A percentile compares a stretch with the other conserved stretches of the same genome.
Conservation (phyloP, 2,888 invertebrate species). For the Kryphioiulus occultus region DNA sequence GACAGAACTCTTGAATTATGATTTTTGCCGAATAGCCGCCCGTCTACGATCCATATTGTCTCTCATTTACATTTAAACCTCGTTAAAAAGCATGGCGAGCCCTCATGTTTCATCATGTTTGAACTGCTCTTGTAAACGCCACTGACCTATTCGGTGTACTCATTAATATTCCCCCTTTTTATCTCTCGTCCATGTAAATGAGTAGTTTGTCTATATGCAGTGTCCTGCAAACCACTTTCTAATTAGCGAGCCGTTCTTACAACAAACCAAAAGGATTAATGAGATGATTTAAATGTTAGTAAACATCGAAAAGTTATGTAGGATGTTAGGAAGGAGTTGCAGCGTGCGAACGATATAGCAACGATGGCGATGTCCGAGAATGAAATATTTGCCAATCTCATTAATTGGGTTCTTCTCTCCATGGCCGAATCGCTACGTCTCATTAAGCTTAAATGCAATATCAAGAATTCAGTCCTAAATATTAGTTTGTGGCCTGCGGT, state of each 20-base stretch:
- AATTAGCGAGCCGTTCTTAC: constrained; percentile 28
- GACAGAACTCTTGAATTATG: background rate
- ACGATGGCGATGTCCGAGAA: background rate
- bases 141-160: background rate
- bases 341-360: background rate
- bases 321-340: background rate
- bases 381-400: constrained; percentile 5
- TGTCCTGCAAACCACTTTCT: background rate
- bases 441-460: background rate
- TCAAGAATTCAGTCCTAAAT: background rate
- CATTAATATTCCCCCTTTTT: constrained; percentile 18
- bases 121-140: constrained; percentile 17
- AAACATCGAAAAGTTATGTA: constrained; percentile 2
- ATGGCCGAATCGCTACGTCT: background rate
- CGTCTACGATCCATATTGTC: background rate
- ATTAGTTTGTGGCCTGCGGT: background rate
- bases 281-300: background rate
- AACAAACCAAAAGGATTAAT: background rate
- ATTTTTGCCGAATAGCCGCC: background rate
- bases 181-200: background rate
- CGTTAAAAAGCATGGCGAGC: background rate
- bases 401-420: background rate
- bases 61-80: background rate
- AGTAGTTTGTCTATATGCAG: background rate
- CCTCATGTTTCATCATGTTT: background rate